phyloP scores from a whole-genome alignment of 2,113 vertebrate species.

The Erythrolamprus reginae region DNA sequence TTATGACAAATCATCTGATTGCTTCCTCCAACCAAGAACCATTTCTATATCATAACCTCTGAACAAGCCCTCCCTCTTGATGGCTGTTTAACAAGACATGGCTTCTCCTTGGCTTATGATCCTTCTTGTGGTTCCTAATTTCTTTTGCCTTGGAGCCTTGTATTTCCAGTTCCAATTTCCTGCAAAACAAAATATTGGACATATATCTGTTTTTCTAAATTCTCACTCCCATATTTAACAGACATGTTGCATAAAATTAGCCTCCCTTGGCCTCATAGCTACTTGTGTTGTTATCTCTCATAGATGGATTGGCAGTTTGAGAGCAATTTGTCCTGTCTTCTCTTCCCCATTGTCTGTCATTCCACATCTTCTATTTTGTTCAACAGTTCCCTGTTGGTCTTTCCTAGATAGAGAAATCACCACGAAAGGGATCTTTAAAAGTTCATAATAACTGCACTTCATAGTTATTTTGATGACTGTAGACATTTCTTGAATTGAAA shows the following conservation, averaged over 20 bases:
- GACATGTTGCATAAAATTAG: background rate
- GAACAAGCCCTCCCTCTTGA: background rate
- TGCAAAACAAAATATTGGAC: background rate
- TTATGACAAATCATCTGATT: background rate
- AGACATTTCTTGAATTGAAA: background rate
- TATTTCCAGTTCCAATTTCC: background rate
- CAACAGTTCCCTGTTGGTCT: background rate
- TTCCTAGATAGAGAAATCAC: background rate
- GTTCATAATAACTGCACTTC: background rate
- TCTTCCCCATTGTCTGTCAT: background rate
- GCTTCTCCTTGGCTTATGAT: background rate
- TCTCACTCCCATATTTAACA: background rate
- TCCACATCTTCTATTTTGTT: background rate
- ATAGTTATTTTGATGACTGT: constrained; percentile 46
- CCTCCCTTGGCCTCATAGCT: background rate
- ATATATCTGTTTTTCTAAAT: background rate
- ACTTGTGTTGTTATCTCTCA: background rate
- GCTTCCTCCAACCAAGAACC: background rate
- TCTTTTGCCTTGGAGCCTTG: background rate
- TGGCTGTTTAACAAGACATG: background rate
- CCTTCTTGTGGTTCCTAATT: background rate
- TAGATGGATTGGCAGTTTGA: background rate
- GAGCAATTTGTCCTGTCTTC: background rate
- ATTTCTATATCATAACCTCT: background rate
- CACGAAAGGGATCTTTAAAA: background rate